Conservation (phyloP, 2,797 vertebrate species). For the Picus viridis region DNA sequence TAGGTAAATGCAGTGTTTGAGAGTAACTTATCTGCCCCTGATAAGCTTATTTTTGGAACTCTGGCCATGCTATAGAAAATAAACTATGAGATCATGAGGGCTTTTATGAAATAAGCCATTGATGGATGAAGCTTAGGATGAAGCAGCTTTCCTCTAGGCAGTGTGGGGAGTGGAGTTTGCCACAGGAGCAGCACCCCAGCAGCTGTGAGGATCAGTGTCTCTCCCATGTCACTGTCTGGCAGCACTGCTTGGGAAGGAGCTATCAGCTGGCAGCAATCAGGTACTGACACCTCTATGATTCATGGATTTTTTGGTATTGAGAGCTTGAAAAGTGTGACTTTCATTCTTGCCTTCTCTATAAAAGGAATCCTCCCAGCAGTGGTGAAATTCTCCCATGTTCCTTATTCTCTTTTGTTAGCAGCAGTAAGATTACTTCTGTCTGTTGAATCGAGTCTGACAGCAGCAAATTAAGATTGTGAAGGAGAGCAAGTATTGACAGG, state of each 20-base stretch:
- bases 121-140: slow-evolving; percentile 26
- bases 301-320: background rate
- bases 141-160: slow-evolving; percentile 47
- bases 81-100: slow-evolving; percentile 20
- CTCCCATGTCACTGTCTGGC: background rate
- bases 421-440: background rate
- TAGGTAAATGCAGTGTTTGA: background rate
- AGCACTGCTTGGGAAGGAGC: background rate
- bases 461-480: background rate
- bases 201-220: background rate
- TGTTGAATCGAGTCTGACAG: background rate
- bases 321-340: background rate
- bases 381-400: background rate
- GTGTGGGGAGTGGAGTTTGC: slow-evolving; percentile 4
- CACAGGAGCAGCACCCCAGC: slow-evolving; percentile 9
- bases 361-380: background rate
- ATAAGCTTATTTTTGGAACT: background rate
- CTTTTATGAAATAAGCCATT: slow-evolving; percentile 51
- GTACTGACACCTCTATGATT: background rate
- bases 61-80: slow-evolving; percentile 13
- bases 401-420: background rate
- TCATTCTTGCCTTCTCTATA: background rate
- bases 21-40: background rate
- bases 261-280: background rate
- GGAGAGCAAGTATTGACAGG: background rate